Base-by-base conservation (phyloP, 2,888 invertebrate genomes). In the Leucozona laternaria region DNA sequence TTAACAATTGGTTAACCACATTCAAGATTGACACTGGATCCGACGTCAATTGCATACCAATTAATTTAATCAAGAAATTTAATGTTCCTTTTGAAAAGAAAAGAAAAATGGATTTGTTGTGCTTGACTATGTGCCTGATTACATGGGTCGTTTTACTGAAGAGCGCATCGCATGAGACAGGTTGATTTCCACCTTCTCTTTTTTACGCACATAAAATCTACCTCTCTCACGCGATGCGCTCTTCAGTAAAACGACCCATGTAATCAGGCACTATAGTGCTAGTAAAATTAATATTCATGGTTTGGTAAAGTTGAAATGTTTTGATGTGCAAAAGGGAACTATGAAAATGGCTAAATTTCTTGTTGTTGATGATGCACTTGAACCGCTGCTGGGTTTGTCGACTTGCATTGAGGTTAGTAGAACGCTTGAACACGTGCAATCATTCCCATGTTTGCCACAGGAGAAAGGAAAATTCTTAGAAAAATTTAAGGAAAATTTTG, bases 271-370 rank as follows among this genome's bases (percentile, higher is more conserved):
- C n/a, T n/a, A 88, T 62, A 87, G 57, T 57, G 57, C 57, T 57
- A 57, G 84, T 70, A 78, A 78, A 82, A 43, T 88, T 25, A 57
- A 80, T 34, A 64, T 80, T 60, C 75, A 58, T 77, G 76, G 57
- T 22, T 45, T 31, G 5, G 58, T 72, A 7, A 31, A 58, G 0
- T 58, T 58, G 45, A 22, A 57, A 58, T 72, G 71, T 72, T 72
- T 72, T 58, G 71, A 72, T 58, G 17, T 45, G 17, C 31, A 45
- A 17, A 58, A 25, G 8, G 45, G 2, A 72, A 72, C 45, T 5
- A 20, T 13, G 2, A 58, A 70, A 45, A 45, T 4, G 15, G 58
- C 50, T 37, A 31, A 58, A n/a, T 79, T 79, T 72, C 62, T 79
- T 62, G 57, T 71, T 43, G 55, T 57, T 28, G 57, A 55, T 55